Percentiles rank a stretch among this genome's conserved stretches.
These are phyloP conservation scores for Eristalis arbustorum DNA, from an alignment of 2,888 invertebrate species.

Conservation along the genomic window DNA sequence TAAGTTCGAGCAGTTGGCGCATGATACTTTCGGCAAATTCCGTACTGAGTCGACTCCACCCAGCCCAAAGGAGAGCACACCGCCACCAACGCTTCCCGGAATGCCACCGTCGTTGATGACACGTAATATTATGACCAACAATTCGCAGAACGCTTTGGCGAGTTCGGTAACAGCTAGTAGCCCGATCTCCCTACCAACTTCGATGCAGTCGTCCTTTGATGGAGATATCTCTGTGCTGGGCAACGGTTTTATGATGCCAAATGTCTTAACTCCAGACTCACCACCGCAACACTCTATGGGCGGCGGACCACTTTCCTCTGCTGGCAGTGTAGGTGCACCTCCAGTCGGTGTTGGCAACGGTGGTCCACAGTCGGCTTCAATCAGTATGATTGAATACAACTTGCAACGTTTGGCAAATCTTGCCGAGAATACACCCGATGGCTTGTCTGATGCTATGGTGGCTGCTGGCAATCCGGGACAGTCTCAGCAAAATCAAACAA, in stretches of 20 bases:
- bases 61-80: slow-evolving; percentile 81
- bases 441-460: slow-evolving; percentile 76
- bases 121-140: slow-evolving; percentile 73
- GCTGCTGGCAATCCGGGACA: slow-evolving; percentile 75
- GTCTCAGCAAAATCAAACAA: slow-evolving; percentile 84
- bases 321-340: slow-evolving; percentile 55
- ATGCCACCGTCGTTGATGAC: slow-evolving; percentile 80
- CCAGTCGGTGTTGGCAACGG: slow-evolving; percentile 78
- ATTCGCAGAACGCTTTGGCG: slow-evolving; percentile 75
- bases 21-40: slow-evolving; percentile 88
- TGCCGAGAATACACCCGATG: slow-evolving; percentile 84
- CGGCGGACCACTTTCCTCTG: slow-evolving; percentile 52
- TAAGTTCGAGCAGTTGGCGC: slow-evolving; percentile 87
- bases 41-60: slow-evolving; percentile 83
- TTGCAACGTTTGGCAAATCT: slow-evolving; percentile 88
- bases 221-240: slow-evolving; percentile 84
- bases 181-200: slow-evolving; percentile 85
- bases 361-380: slow-evolving; percentile 80
- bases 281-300: slow-evolving; percentile 78
- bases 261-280: slow-evolving; percentile 79
- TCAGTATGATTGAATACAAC: slow-evolving; percentile 92
- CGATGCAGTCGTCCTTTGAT: slow-evolving; percentile 90
- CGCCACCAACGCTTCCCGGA: slow-evolving; percentile 81
- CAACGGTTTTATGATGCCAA: slow-evolving; percentile 80
- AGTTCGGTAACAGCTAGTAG: slow-evolving; percentile 83